Evolutionary conservation across 2,888 invertebrate species (phyloP), one percentile per base, ranked within the genome.

Genomic region (Macroteleia sp.): DNA sequence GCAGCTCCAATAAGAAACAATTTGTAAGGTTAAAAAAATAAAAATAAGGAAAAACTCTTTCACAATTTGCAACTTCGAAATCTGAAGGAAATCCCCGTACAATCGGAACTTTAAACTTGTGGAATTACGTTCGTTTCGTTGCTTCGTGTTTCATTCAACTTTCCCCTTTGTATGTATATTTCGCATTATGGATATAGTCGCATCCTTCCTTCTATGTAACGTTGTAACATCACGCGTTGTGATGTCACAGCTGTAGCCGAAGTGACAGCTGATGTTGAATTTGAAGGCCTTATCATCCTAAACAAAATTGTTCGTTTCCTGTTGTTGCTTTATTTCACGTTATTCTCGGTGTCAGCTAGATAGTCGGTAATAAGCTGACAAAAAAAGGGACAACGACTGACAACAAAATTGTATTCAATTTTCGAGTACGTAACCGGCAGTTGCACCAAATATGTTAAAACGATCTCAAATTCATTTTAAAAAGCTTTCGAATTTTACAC

Each of bases 241-340:
- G 46, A 54, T 54, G 59, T 44, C 50, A 36, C 64, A 70, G 69
- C 69, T 76, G 76, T 20, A 76, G 64, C 16, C 28, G 41, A 64
- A 56, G 62, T 62, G 67, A 77, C 77, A 67, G 67, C 64, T 57
- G 62, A 73, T 75, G 70, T 52, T 59, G 71, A 61, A 77, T 83
- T 86, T 82, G 77, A 80, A 79, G 82, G 82, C 84, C 86, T 83
- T 86, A 83, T 86, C 84, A 83, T 79, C 82, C 81, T 77, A 81
- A n/a, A 84, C 83, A 81, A 86, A 85, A 86, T 85, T 85, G 85
- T 85, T 81, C 82, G 70, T 50, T 79, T 64, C 57, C 46, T 20
- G 56, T 52, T 81, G 79, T 70, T 80, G 77, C 82, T 84, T 83
- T 83, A 84, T 84, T 82, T 66, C 42, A 56, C 75, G 69, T 67